These are phyloP conservation scores for Eupeodes corollae DNA, from an alignment of 1,140 invertebrate species.

Conservation along the genomic window DNA sequence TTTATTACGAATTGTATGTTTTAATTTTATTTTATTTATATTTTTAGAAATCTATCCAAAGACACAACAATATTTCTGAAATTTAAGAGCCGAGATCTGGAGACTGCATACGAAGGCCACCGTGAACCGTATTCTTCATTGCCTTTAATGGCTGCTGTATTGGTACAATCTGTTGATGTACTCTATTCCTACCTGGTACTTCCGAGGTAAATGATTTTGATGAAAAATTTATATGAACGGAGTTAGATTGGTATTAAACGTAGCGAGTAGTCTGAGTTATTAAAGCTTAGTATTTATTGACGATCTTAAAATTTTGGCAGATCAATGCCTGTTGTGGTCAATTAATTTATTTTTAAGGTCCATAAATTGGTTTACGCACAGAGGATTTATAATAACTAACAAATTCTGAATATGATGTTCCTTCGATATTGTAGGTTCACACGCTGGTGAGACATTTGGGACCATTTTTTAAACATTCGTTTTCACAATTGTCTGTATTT, in stretches of 20 bases:
- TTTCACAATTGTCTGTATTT: too few species aligned
- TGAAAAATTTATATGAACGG: too few species aligned
- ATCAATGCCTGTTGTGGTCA: too few species aligned
- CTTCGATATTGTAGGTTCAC: too few species aligned
- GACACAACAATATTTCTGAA: conserved; percentile 51
- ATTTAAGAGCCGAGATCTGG: conserved; percentile 52
- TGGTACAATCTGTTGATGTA: conserved; percentile 47
- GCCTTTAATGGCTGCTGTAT: conserved; percentile 49
- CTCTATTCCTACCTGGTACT: conserved; percentile 44
- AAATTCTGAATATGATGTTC: too few species aligned
- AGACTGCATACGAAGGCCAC: conserved; percentile 51
- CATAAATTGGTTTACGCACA: too few species aligned
- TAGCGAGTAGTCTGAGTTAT: too few species aligned
- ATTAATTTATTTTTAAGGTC: too few species aligned
- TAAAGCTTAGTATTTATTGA: background rate
- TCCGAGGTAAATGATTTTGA: conserved; percentile 40
- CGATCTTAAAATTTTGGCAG: background rate
- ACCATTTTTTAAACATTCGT: too few species aligned
- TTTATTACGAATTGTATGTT: background rate
- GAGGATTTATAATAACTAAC: too few species aligned
- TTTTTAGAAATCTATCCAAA: conserved; percentile 48
- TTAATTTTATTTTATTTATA: conserved; percentile 8
- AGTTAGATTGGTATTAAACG: background rate
- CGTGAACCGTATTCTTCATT: conserved; percentile 55
- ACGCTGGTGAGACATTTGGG: too few species aligned